Evolutionary conservation across 1,140 invertebrate genomes (phyloP), one percentile per base, ranked within the genome.

Genomic region (Drosophila sp.): DNA sequence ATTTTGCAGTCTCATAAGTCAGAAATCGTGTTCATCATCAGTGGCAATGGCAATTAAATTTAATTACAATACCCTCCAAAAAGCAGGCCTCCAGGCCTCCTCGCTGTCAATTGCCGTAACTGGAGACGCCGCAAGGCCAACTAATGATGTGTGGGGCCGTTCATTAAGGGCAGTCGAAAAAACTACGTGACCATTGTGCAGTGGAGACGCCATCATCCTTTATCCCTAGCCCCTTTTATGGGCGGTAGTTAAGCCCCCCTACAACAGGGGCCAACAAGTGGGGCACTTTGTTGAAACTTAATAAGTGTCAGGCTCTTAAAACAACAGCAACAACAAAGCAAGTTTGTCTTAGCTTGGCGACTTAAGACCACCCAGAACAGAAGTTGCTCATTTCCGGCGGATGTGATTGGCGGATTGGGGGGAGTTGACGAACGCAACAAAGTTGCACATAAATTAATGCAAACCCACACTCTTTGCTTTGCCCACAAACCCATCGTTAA

Each of bases 261-360:
- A 4, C 7, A 75, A 17, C 61, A 47, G 65, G 47, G 73, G 64
- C 44, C 76, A 76, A 70, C 69, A 74, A 77, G 66, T 76, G 83
- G 25, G 60, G 76, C 69, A 89, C 70, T 89, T 83, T 65, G 76
- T 89, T 89, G 84, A 89, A 86, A 86, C 79, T 83, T 80, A 87
- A 86, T 87, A 72, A 79, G 75, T 79, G 23, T 47, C 8, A 38
- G 35, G 33, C 44, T 47, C 10, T 47, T 47, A 47, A 47, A 47
- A 8, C 44, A 47, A 25, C 6, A 47, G 6, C 17, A 47, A 25
- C 44, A 47, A 25, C 61, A 27, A 29, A 44, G n/a, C 7, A 63
- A 69, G 60, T 67, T 54, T 30, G 40, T 38, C 69, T 44, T 32
- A 35, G 25, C 0, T n/a, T 11, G 29, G 0, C 10, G 1, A 61